These are phyloP conservation scores for Neosilurus hyrtlii DNA, from an alignment of 2,797 vertebrate genomes.

Conservation along the genomic window DNA sequence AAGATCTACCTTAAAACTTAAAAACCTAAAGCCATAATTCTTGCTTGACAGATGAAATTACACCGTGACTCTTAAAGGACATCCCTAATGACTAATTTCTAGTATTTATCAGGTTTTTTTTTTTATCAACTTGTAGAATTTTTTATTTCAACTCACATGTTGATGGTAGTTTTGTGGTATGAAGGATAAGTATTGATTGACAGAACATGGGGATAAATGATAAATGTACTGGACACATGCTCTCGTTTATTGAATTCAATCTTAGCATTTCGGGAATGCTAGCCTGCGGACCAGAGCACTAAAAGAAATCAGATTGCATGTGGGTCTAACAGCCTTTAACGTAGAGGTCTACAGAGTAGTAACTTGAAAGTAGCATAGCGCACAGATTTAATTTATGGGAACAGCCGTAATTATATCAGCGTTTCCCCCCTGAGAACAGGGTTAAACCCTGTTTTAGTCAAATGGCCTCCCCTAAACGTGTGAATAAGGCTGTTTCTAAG, in stretches of 20 bases:
- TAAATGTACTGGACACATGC: background rate
- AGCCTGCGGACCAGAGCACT: background rate
- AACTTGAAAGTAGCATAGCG: background rate
- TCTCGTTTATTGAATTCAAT: background rate
- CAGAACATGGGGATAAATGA: background rate
- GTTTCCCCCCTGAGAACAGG: background rate
- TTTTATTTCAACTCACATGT: background rate
- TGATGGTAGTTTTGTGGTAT: background rate
- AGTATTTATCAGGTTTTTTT: background rate
- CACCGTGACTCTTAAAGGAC: background rate
- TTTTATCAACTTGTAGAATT: background rate
- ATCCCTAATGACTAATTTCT: background rate
- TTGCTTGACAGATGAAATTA: background rate
- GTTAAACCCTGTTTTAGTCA: background rate
- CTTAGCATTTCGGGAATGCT: background rate
- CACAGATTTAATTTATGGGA: background rate
- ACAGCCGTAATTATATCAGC: background rate
- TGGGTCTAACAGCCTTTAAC: background rate
- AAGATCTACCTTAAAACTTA: background rate
- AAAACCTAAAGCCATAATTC: background rate
- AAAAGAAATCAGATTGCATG: background rate
- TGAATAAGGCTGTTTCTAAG: background rate
- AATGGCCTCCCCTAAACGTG: background rate
- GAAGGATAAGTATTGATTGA: background rate
- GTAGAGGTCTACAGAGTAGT: background rate